phyloP scores from a whole-genome alignment of 2,797 vertebrate genomes.

The Varecia variegata region DNA sequence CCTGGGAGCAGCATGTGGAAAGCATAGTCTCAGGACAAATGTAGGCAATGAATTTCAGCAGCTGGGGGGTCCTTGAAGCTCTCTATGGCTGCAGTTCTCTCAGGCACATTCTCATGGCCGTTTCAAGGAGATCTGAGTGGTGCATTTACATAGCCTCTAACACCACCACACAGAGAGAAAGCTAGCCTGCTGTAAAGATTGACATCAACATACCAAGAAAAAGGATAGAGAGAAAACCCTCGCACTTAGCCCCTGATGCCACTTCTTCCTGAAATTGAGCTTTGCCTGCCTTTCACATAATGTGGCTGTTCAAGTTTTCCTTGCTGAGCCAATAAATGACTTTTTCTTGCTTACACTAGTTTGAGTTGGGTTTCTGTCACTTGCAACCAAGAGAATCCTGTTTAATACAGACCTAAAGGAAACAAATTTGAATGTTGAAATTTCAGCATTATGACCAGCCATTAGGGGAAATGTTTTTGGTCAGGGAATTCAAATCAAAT shows the following conservation, averaged over 20 bases:
- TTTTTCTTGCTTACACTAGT: background rate
- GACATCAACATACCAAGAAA: background rate
- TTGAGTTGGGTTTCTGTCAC: background rate
- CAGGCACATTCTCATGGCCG: background rate
- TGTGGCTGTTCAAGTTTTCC: background rate
- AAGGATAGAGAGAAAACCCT: background rate
- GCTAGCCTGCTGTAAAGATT: background rate
- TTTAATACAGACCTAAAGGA: slow-evolving; percentile 15
- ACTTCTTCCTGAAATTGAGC: slow-evolving; percentile 32
- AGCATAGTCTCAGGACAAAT: background rate
- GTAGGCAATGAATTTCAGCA: background rate
- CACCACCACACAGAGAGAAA: background rate
- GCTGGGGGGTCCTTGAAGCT: background rate
- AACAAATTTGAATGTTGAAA: background rate
- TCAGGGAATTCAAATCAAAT: slow-evolving; percentile 18
- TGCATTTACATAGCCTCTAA: background rate
- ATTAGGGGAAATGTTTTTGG: slow-evolving; percentile 23
- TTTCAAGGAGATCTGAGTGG: background rate
- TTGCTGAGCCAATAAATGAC: background rate
- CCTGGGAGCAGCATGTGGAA: background rate
- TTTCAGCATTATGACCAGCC: background rate
- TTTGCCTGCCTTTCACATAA: background rate
- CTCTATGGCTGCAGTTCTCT: background rate
- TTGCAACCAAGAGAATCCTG: slow-evolving; percentile 10
- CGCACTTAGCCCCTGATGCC: background rate